phyloP scores from a whole-genome alignment of 2,797 vertebrate species.

The Jordanella pulchra region DNA sequence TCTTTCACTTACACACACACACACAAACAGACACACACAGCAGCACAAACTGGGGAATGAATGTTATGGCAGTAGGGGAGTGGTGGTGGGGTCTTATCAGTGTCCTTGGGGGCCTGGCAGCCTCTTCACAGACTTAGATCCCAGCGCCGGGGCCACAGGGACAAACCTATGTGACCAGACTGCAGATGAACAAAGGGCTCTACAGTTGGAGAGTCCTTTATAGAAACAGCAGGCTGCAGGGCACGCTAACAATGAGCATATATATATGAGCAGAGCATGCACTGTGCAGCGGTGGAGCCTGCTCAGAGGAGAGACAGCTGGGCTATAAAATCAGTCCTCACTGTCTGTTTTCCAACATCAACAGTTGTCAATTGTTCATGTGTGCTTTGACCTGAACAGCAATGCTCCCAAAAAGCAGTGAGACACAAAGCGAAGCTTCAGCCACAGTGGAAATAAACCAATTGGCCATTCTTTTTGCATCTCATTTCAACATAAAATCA shows the following conservation, averaged over 20 bases:
- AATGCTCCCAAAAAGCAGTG: too few relatives aligned
- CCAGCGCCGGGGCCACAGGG: conserved; percentile 65
- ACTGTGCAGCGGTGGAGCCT: background rate
- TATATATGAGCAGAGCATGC: conserved; percentile 9
- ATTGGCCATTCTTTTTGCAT: background rate
- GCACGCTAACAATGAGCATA: conserved; percentile 39
- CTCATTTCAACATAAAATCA: too few relatives aligned
- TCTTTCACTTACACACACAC: conserved; percentile 18
- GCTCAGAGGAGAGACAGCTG: conserved; percentile 10
- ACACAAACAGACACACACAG: conserved; percentile 19
- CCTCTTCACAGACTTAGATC: conserved; percentile 73
- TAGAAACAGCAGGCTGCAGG: conserved; percentile 48
- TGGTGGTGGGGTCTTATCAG: conserved; percentile 69
- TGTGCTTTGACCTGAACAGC: background rate
- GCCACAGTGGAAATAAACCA: too few relatives aligned
- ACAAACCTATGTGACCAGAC: conserved; percentile 71
- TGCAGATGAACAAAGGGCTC: conserved; percentile 61
- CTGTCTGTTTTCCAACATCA: background rate
- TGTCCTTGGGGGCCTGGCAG: conserved; percentile 72
- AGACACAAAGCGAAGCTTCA: too few relatives aligned
- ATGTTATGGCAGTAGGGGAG: conserved; percentile 56
- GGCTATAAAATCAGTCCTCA: background rate
- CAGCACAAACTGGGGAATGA: conserved; percentile 56
- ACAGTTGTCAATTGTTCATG: background rate
- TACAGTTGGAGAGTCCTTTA: conserved; percentile 32